Evolutionary conservation across 2,113 vertebrate genomes (phyloP).

Genomic region (Xenopus borealis): DNA sequence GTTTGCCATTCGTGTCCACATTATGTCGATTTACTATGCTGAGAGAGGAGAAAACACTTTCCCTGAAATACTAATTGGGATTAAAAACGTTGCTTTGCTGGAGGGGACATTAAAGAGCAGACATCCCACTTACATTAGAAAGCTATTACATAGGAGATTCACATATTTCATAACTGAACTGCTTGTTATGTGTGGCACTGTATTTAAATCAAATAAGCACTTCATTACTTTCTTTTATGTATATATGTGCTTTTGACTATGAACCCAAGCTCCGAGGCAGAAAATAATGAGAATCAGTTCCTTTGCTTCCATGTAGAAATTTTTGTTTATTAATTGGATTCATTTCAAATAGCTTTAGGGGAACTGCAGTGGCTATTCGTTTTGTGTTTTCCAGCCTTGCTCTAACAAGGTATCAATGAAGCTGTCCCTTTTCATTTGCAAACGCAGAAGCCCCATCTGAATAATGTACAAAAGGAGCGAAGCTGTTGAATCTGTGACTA

Average conservation of each 20-base stretch:
- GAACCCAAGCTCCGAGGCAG: constrained; percentile 46
- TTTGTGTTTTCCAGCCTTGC: constrained; percentile 48
- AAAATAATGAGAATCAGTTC: constrained; percentile 45
- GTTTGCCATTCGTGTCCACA: constrained; percentile 37
- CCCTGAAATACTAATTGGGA: constrained; percentile 45
- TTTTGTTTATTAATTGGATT: constrained; percentile 40
- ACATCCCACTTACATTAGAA: constrained; percentile 37
- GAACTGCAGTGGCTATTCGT: constrained; percentile 44
- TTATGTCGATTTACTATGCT: constrained; percentile 41
- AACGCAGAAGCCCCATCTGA: constrained; percentile 45
- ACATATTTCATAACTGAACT: neutral
- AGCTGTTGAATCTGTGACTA: constrained; percentile 48
- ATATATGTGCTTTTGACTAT: constrained; percentile 45
- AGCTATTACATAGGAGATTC: constrained; percentile 18
- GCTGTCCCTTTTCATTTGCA: constrained; percentile 45
- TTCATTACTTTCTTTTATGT: constrained; percentile 50
- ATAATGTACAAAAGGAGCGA: constrained; percentile 44
- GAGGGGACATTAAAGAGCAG: constrained; percentile 15
- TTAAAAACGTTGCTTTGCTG: constrained; percentile 38
- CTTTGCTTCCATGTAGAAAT: constrained; percentile 34
- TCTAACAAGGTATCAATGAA: constrained; percentile 53
- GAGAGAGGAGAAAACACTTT: constrained; percentile 26
- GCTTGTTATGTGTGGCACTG: constrained; percentile 26
- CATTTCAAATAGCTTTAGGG: constrained; percentile 48
- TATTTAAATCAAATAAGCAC: constrained; percentile 40